These are phyloP conservation scores for Aphaenogaster floridana DNA, from an alignment of 1,140 invertebrate genomes.

Conservation along the genomic window DNA sequence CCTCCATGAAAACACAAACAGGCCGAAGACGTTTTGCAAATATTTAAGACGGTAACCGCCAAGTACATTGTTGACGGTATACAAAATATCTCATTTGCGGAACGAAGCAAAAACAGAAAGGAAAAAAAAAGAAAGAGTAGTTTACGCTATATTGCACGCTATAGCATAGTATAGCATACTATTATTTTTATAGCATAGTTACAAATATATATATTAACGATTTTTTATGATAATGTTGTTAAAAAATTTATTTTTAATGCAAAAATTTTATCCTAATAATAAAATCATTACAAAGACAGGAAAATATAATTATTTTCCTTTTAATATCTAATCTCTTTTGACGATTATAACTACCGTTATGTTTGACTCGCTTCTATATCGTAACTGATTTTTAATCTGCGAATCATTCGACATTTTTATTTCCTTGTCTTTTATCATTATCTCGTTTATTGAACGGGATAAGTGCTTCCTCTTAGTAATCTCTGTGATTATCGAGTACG, in stretches of 20 bases:
- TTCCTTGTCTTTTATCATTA: conserved; percentile 11
- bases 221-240: not conserved
- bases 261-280: not conserved
- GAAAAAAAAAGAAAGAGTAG: too few relatives aligned
- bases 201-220: not conserved
- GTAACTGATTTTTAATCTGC: conserved; percentile 2
- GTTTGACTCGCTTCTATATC: not conserved
- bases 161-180: not conserved
- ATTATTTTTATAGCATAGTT: not conserved
- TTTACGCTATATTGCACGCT: not conserved
- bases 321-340: not conserved
- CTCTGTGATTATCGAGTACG: conserved; percentile 36
- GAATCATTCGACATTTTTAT: not conserved
- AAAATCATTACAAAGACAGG: not conserved
- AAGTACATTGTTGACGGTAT: too few relatives aligned
- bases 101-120: too few relatives aligned
- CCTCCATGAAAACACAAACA: too few relatives aligned
- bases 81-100: too few relatives aligned
- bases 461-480: conserved; percentile 29
- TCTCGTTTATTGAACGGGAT: conserved; percentile 47
- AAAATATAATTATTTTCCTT: conserved; percentile 13
- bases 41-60: too few relatives aligned
- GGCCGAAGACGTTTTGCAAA: too few relatives aligned
- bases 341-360: not conserved
- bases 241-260: not conserved